A percentile compares a stretch with the other conserved stretches of the same genome.
These are phyloP conservation scores for Ischnus inquisitorius DNA, from an alignment of 2,888 invertebrate species.

Conservation along the genomic window DNA sequence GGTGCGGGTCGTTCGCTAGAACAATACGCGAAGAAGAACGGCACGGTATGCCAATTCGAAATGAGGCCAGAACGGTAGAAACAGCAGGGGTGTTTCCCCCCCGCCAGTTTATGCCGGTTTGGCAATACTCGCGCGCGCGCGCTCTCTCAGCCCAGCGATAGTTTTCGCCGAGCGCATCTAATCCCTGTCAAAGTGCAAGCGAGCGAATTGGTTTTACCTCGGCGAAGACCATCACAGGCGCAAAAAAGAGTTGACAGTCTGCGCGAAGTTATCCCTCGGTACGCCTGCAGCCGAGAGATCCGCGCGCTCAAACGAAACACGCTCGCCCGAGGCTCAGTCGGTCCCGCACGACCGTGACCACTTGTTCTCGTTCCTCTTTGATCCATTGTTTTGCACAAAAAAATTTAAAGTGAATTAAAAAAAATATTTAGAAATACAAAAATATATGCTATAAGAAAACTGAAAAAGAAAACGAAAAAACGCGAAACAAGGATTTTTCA, in stretches of 20 bases:
- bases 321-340: constrained; percentile 54
- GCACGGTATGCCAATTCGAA: constrained; percentile 81
- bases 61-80: constrained; percentile 83
- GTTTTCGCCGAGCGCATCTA: constrained; percentile 48
- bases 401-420: background rate
- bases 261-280: constrained; percentile 35
- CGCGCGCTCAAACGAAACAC: constrained; percentile 12
- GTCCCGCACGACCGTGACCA: constrained; percentile 68
- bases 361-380: constrained; percentile 62
- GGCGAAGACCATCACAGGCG: constrained; percentile 31
- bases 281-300: constrained; percentile 5
- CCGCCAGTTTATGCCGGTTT: constrained; percentile 69
- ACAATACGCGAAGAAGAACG: constrained; percentile 76
- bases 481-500: constrained; percentile 23
- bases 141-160: constrained; percentile 66
- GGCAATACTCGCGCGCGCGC: constrained; percentile 70
- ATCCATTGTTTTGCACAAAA: background rate
- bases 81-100: constrained; percentile 60
- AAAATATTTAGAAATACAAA: background rate
- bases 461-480: constrained; percentile 28
- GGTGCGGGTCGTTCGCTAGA: constrained; percentile 79
- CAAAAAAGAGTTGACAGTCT: constrained; percentile 61
- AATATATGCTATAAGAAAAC: background rate
- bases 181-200: constrained; percentile 66
- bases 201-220: constrained; percentile 10